Conservation (phyloP, 2,888 invertebrate genomes). For the Xestia rhomboidea region DNA sequence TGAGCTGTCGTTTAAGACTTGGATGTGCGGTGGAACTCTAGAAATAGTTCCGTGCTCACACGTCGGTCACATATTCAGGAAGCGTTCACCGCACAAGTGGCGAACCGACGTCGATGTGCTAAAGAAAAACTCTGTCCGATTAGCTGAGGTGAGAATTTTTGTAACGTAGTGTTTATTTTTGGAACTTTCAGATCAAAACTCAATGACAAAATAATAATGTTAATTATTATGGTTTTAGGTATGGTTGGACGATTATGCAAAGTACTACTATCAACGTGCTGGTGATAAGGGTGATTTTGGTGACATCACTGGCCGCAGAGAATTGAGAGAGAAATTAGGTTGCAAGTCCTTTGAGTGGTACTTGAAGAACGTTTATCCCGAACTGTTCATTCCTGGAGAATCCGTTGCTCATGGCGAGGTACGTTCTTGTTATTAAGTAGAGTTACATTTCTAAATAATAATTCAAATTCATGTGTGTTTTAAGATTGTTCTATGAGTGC, state of each 20-base stretch:
- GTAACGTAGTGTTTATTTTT: not conserved
- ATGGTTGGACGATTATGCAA: constrained; percentile 99
- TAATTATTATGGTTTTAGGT: constrained; percentile 90
- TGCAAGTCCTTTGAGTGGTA: constrained; percentile 99
- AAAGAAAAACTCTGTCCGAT: constrained; percentile 98
- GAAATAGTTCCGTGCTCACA: constrained; percentile 99
- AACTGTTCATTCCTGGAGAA: constrained; percentile 99
- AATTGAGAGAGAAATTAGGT: constrained; percentile 95
- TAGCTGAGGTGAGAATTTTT: constrained; percentile 93
- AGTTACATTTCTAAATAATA: constrained; percentile 1
- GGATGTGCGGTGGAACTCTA: constrained; percentile 99
- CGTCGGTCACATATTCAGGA: constrained; percentile 99
- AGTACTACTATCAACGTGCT: constrained; percentile 99
- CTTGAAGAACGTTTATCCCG: constrained; percentile 99
- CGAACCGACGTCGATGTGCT: constrained; percentile 98
- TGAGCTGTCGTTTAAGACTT: constrained; percentile 99
- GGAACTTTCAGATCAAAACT: constrained; percentile 7
- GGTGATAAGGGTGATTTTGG: constrained; percentile 99
- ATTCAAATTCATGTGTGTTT: not conserved
- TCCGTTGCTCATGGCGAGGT: constrained; percentile 99
- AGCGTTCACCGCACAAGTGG: constrained; percentile 99
- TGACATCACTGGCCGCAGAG: constrained; percentile 95
- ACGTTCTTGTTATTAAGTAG: constrained; percentile 49
- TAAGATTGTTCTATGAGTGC: constrained; percentile 73
- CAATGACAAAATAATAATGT: constrained; percentile 8